Evolutionary conservation across 2,113 vertebrate genomes (phyloP), one percentile per base, ranked within the genome.

Genomic region (Vicugna pacos): DNA sequence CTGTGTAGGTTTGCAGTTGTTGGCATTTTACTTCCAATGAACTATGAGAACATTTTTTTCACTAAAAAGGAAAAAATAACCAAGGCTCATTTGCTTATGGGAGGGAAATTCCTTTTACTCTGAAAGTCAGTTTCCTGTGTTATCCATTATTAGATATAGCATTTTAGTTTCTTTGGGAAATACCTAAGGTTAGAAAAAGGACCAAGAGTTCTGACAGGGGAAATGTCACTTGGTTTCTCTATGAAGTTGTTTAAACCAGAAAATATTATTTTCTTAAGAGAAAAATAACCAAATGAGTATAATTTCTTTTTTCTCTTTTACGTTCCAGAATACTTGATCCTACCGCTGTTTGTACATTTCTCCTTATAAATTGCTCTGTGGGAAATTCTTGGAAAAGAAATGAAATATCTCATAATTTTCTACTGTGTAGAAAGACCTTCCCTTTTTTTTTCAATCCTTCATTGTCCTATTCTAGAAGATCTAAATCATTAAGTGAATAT

Each of bases 161-260:
- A 32, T 92, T 96, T 79, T 64, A 69, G 54, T 97, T 86, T 92
- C 69, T 93, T 93, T 67, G 11, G 50, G 35, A 85, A 91, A 79
- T 73, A 69, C 52, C 6, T 91, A 60, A 79, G 17, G 7, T 95
- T 65, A 35, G 42, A 54, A 80, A 58, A 96, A 67, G 56, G 12
- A 75, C 7, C 12, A 30, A 58, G 89, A 46, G 48, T 89, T 30
- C 10, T 79, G 28, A 84, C 60, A 70, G 6, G 12, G 48, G 38
- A 46, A 89, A n/a, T 32, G 38, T 65, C 79, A 20, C 15, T 91
- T 72, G 17, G 13, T 50, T 86, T 94, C 86, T 89, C 20, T 42
- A 26, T n/a, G 46, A 92, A 86, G 42, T 46, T 30, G 30, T 54
- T 87, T 85, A 73, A 89, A 52, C 32, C 76, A 0, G 64, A 58